These are phyloP conservation scores for Oophaga pumilio DNA, from an alignment of 2,113 vertebrate species.

Conservation along the genomic window DNA sequence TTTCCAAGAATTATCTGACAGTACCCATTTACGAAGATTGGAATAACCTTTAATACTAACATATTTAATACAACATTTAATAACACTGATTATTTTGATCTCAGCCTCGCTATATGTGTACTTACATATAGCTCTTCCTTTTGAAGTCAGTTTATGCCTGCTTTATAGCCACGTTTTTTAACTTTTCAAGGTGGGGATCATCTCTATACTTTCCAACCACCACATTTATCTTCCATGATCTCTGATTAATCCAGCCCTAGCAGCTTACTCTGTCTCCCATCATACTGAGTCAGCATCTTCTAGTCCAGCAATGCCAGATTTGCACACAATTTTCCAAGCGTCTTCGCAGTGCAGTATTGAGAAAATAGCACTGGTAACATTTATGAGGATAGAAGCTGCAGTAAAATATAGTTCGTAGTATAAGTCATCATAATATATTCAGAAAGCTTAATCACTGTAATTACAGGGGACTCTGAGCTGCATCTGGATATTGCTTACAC, in stretches of 20 bases:
- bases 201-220: neutral
- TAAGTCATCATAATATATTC: constrained; percentile 37
- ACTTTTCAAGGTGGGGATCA: neutral
- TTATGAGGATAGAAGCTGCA: neutral
- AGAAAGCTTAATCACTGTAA: constrained; percentile 32
- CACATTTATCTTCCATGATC: neutral
- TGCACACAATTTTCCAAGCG: neutral
- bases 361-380: constrained; percentile 10
- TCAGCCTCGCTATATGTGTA: too few relatives aligned
- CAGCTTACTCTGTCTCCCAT: neutral
- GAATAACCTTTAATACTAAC: too few relatives aligned
- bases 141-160: too few relatives aligned
- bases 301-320: neutral
- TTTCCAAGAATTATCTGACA: too few relatives aligned
- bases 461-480: constrained; percentile 7
- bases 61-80: too few relatives aligned
- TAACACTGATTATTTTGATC: too few relatives aligned
- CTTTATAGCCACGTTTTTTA: too few relatives aligned
- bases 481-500: constrained; percentile 27
- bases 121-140: too few relatives aligned
- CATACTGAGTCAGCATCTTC: neutral
- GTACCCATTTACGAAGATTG: too few relatives aligned
- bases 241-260: neutral
- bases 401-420: constrained; percentile 30
- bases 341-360: neutral